Conservation (phyloP, 2,113 vertebrate genomes). For the Paracanthobrama guichenoti region DNA sequence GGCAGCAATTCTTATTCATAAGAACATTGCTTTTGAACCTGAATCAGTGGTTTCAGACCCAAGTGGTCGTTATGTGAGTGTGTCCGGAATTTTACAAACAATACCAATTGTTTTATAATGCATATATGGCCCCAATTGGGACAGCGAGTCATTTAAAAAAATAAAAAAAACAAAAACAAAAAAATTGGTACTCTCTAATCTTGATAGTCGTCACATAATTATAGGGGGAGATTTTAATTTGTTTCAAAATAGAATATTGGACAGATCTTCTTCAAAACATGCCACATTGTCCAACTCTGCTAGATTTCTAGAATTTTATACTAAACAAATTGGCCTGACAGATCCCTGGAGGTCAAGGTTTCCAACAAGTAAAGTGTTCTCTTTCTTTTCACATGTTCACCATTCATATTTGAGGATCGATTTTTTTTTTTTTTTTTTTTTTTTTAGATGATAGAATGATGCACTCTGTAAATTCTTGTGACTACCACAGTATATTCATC, state of each 20-base stretch:
- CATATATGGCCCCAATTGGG: background rate
- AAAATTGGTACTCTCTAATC: background rate
- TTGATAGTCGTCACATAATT: background rate
- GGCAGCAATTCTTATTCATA: background rate
- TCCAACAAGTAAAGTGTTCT: background rate
- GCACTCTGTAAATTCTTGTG: background rate
- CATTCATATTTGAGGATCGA: background rate
- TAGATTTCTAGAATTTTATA: background rate
- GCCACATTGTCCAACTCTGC: background rate
- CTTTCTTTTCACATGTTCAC: background rate
- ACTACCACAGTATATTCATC: background rate
- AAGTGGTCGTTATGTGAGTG: background rate
- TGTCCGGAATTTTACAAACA: background rate
- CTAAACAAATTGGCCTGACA: background rate
- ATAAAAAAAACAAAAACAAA: too few species aligned
- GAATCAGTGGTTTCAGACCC: background rate
- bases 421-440: background rate
- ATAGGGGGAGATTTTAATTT: background rate
- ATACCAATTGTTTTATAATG: background rate
- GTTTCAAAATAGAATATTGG: background rate
- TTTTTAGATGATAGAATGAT: background rate
- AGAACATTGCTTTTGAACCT: background rate
- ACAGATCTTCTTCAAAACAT: background rate
- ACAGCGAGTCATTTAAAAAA: background rate
- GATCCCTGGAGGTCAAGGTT: background rate